A percentile compares a stretch with the other conserved stretches of the same genome.
phyloP scores from a whole-genome alignment of 2,888 invertebrate species.

The Apotomis betuletana region DNA sequence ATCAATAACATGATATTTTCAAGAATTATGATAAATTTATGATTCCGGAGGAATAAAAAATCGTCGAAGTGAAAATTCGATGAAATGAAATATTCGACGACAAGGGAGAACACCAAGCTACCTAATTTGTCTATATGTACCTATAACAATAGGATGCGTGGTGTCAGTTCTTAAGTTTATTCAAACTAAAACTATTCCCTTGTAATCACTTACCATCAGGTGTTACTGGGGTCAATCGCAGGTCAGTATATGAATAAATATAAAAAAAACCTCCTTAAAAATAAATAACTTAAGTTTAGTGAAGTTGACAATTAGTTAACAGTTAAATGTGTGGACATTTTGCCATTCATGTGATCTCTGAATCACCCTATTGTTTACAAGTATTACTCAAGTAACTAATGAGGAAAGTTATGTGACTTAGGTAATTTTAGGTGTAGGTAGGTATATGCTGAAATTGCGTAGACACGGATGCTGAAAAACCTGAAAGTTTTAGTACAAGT shows the following conservation, averaged over 20 bases:
- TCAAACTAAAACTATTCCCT: background rate
- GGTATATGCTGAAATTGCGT: conserved; percentile 11
- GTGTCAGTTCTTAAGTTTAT: background rate
- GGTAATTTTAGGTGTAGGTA: conserved; percentile 2
- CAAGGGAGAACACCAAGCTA: no score
- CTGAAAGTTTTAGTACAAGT: background rate
- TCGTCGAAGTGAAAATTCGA: no score
- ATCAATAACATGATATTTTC: no score
- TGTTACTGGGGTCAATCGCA: no score
- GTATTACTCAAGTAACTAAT: conserved; percentile 30
- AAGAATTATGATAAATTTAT: no score
- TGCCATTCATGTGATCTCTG: conserved; percentile 19
- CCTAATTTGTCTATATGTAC: no score
- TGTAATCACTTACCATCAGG: no score
- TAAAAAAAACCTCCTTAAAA: no score
- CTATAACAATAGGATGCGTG: no score
- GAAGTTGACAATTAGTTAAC: conserved; percentile 25
- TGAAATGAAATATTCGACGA: no score
- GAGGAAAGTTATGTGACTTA: conserved; percentile 18
- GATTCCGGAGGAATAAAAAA: no score
- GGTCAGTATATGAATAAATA: no score
- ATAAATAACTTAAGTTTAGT: background rate
- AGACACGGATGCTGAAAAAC: background rate
- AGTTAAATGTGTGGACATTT: conserved; percentile 22
- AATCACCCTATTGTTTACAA: conserved; percentile 35